Base-by-base conservation (phyloP, 2,113 vertebrate species). In the Buteo buteo region DNA sequence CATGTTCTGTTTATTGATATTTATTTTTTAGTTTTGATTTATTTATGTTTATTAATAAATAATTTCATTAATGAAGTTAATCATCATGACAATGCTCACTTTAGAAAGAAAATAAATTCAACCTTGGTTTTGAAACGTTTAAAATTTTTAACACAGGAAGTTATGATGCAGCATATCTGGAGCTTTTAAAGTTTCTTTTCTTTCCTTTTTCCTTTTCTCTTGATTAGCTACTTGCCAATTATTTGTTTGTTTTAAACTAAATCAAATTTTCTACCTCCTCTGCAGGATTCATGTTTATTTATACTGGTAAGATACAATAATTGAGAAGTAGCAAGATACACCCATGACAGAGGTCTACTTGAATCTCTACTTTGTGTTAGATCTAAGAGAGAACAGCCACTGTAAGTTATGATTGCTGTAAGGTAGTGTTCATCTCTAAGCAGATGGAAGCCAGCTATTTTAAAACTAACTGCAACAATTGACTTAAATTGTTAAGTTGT, bases 391-490 rank as follows among this genome's bases (percentile, higher is more conserved):
- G 65, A 91, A 92, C 42, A 93, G 67, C 10, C 73, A 77, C 45
- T 7, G 9, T 91, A 94, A 96, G n/a, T 88, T 93, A 90, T 0
- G 2, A 64, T 55, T 91, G 55, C 74, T 94, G 78, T 82, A 91
- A 93, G 58, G 88, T 50, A 93, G 58, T 1, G 18, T n/a, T 95
- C 82, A 73, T 85, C 66, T 87, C 78, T 77, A 79, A 93, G 74
- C 58, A 95, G 77, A 82, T 81, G 82, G 91, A 96, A 95, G 49
- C 17, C 45, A 91, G 81, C 47, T 90, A 95, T 86, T 96, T 93
- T 81, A 95, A 92, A 96, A 94, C 57, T 81, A 96, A 91, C 70
- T 80, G 82, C 91, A 95, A 82, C 78, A 85, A 88, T 31, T 87
- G 81, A 86, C 86, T 97, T 95, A 90, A 94, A 95, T 21, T 21